These are phyloP conservation scores for Grammomys surdaster DNA, from an alignment of 2,113 vertebrate species.

Conservation along the genomic window DNA sequence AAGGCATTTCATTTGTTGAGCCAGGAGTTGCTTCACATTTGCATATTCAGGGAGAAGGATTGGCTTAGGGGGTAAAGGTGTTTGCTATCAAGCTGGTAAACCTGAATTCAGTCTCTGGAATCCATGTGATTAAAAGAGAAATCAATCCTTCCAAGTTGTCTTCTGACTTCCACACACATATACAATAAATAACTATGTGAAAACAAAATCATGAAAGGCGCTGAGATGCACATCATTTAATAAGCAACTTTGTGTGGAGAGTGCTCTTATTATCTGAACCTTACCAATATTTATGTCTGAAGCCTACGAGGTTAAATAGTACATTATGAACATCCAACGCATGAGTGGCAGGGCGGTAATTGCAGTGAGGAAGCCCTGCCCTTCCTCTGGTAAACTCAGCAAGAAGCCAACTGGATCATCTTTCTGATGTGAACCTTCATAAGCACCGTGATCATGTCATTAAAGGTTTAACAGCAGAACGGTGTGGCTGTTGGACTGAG, in stretches of 20 bases:
- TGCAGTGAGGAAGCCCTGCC: background rate
- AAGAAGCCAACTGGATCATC: background rate
- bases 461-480: background rate
- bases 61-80: too few species aligned
- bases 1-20: constrained; percentile 19
- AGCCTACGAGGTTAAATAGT: background rate
- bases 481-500: background rate
- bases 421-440: background rate
- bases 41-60: background rate
- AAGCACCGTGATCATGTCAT: background rate
- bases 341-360: background rate
- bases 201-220: background rate
- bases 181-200: background rate
- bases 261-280: background rate
- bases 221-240: background rate
- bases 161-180: background rate
- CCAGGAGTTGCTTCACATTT: background rate
- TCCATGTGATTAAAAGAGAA: background rate
- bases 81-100: background rate
- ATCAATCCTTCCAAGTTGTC: background rate
- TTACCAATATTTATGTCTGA: background rate
- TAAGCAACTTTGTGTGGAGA: background rate
- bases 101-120: background rate
- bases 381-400: background rate
- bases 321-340: background rate